Percentiles rank a stretch among this genome's conserved stretches.
phyloP scores from a whole-genome alignment of 2,888 invertebrate genomes.

The Neria commutata region DNA sequence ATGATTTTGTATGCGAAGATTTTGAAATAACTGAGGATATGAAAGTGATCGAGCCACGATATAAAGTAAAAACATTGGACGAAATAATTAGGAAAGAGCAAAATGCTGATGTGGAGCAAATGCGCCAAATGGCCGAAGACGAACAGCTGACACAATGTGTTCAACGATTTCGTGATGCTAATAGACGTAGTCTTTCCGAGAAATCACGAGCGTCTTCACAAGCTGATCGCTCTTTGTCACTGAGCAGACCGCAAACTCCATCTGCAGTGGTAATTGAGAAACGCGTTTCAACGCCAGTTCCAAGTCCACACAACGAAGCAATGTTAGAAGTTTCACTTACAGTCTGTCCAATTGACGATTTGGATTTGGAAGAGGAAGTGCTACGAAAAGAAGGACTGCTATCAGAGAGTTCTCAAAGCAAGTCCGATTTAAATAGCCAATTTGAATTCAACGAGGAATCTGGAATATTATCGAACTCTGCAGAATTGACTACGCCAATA shows the following conservation, averaged over 20 bases:
- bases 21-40: constrained; percentile 61
- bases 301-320: constrained; percentile 67
- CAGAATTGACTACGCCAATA: constrained; percentile 52
- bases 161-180: constrained; percentile 65
- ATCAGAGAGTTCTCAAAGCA: constrained; percentile 55
- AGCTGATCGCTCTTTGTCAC: constrained; percentile 66
- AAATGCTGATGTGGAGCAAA: constrained; percentile 47
- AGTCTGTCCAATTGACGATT: constrained; percentile 70
- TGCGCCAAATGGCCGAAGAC: constrained; percentile 66
- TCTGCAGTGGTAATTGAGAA: constrained; percentile 69
- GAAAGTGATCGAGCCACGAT: constrained; percentile 57
- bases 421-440: constrained; percentile 48
- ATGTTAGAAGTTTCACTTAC: constrained; percentile 70
- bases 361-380: constrained; percentile 56
- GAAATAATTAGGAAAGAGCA: constrained; percentile 58
- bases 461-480: constrained; percentile 49
- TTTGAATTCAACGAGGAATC: constrained; percentile 47
- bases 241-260: constrained; percentile 67
- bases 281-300: constrained; percentile 68
- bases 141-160: constrained; percentile 64
- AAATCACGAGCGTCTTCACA: constrained; percentile 66
- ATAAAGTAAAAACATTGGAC: constrained; percentile 50
- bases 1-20: constrained; percentile 74
- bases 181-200: constrained; percentile 67
- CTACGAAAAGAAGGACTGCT: constrained; percentile 52